phyloP scores from a whole-genome alignment of 2,113 vertebrate species.

The Larimichthys crocea region DNA sequence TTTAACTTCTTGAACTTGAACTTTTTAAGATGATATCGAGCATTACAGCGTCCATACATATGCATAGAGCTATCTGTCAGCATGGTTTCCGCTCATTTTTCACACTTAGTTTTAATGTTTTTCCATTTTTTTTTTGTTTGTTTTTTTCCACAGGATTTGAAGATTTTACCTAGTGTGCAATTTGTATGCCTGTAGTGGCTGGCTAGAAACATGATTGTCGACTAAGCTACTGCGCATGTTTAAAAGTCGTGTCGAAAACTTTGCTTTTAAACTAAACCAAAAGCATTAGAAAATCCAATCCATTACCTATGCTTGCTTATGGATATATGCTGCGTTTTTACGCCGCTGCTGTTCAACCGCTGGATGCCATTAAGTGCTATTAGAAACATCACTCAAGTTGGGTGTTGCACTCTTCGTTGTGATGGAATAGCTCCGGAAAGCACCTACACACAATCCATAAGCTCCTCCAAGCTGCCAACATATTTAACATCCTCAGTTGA shows the following conservation, averaged over 20 bases:
- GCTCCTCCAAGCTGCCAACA: neutral
- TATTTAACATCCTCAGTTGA: conserved; percentile 1
- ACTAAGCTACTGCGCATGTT: neutral
- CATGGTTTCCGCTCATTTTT: neutral
- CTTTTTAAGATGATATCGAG: conserved; percentile 22
- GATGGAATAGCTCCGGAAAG: conserved; percentile 25
- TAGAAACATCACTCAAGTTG: neutral
- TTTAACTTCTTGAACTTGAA: conserved; percentile 11
- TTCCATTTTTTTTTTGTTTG: neutral
- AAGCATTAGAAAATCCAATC: neutral
- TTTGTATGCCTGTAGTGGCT: too few species aligned
- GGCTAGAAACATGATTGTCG: too few species aligned
- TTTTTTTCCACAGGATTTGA: neutral
- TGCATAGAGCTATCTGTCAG: neutral
- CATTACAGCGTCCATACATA: neutral
- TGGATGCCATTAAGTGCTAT: conserved; percentile 1
- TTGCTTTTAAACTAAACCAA: neutral
- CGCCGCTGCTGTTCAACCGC: neutral
- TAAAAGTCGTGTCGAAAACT: neutral
- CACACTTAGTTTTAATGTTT: neutral
- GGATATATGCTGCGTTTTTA: neutral
- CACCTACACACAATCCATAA: neutral
- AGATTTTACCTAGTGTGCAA: neutral
- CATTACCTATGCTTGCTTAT: neutral
- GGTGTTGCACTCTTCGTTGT: conserved; percentile 8